Evolutionary conservation across 2,113 vertebrate species (phyloP).

Genomic region (Xyrauchen texanus): DNA sequence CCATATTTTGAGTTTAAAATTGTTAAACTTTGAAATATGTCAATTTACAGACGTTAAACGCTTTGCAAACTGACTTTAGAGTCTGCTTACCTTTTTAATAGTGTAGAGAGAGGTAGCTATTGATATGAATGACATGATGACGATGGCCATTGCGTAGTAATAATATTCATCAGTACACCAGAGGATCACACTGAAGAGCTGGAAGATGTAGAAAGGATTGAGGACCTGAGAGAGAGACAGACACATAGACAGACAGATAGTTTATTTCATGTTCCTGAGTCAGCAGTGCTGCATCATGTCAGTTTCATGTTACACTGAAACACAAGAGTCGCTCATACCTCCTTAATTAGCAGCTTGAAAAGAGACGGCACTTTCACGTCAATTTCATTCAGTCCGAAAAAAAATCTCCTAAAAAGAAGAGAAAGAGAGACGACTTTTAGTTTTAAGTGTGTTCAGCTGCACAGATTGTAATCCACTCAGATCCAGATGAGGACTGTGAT

Average conservation of each 20-base stretch:
- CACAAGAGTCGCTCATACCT: conserved; percentile 76
- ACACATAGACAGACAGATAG: not conserved
- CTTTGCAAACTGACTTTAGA: not conserved
- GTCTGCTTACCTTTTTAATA: conserved; percentile 86
- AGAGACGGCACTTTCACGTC: conserved; percentile 99
- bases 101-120: conserved; percentile 95
- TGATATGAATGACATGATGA: conserved; percentile 95
- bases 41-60: too few relatives aligned
- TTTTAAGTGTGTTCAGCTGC: not conserved
- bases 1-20: too few relatives aligned
- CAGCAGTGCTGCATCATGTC: conserved; percentile 11
- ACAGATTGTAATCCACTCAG: not conserved
- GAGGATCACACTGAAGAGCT: conserved; percentile 96
- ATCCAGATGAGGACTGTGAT: too few relatives aligned
- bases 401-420: conserved; percentile 81
- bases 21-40: too few relatives aligned
- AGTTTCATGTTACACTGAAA: not conserved
- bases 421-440: conserved; percentile 1
- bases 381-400: conserved; percentile 97
- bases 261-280: conserved; percentile 5
- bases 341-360: conserved; percentile 98
- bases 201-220: conserved; percentile 99
- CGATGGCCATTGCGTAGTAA: conserved; percentile 94
- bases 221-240: conserved; percentile 80
- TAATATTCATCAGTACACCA: conserved; percentile 95